Evolutionary conservation across 2,113 vertebrate genomes (phyloP).

Genomic region (Megaceryle torquata): DNA sequence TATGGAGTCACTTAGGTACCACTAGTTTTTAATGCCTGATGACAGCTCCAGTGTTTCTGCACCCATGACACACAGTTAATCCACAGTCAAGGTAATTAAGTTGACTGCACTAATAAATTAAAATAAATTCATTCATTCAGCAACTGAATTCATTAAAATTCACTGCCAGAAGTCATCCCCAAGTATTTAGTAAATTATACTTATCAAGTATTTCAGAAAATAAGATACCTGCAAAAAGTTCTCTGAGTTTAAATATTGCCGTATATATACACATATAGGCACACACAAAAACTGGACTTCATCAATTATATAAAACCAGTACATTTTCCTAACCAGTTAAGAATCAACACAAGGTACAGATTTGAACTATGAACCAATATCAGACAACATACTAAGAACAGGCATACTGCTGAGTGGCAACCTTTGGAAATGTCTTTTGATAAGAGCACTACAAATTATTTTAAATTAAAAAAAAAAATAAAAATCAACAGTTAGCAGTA

Average conservation of each 20-base stretch:
- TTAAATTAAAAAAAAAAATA: not conserved
- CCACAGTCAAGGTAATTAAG: not conserved
- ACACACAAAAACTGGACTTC: not conserved
- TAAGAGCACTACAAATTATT: not conserved
- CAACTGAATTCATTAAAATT: not conserved
- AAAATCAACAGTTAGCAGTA: not conserved
- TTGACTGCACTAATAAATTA: not conserved
- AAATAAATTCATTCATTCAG: not conserved
- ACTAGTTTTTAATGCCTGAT: not conserved
- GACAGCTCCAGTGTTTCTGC: not conserved
- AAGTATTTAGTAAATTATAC: not conserved
- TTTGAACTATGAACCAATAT: not conserved
- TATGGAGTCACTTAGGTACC: not conserved
- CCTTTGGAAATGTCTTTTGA: not conserved
- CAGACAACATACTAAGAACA: not conserved
- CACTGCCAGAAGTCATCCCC: not conserved
- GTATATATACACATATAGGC: fast-evolving
- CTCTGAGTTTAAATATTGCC: not conserved
- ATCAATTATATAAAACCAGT: not conserved
- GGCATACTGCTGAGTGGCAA: not conserved
- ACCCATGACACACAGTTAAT: not conserved
- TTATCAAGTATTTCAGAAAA: not conserved
- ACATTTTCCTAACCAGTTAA: not conserved
- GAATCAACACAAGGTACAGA: not conserved
- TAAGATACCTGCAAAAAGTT: not conserved